phyloP scores from a whole-genome alignment of 2,888 invertebrate species.

The Leucozona laternaria region DNA sequence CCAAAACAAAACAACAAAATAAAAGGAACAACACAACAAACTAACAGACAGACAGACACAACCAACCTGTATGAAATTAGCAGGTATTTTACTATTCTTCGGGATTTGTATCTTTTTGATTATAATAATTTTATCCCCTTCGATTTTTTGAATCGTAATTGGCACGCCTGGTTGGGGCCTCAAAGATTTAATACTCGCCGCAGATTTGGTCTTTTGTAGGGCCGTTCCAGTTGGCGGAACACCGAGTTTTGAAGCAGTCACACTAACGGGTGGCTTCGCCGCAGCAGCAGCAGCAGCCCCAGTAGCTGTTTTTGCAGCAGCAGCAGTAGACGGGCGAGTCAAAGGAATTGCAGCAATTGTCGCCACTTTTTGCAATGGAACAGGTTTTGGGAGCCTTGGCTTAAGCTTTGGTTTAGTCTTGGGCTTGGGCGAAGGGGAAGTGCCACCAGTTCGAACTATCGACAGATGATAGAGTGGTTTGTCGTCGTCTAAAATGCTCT shows the following conservation, averaged over 20 bases:
- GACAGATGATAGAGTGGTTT: constrained; percentile 82
- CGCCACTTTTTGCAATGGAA: constrained; percentile 78
- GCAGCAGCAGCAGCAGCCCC: constrained; percentile 55
- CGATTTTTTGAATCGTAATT: constrained; percentile 83
- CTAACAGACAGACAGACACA: constrained; percentile 69
- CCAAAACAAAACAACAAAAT: constrained; percentile 35
- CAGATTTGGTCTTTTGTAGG: constrained; percentile 65
- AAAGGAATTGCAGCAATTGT: constrained; percentile 66
- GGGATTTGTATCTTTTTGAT: constrained; percentile 83
- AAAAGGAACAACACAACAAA: constrained; percentile 41
- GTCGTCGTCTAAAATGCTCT: constrained; percentile 83
- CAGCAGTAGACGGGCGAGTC: constrained; percentile 28
- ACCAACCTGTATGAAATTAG: constrained; percentile 83
- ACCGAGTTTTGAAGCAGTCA: neutral
- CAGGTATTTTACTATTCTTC: constrained; percentile 83
- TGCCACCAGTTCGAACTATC: constrained; percentile 82
- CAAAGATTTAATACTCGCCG: constrained; percentile 31
- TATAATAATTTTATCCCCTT: constrained; percentile 84
- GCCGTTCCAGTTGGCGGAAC: constrained; percentile 37
- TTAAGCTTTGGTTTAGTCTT: constrained; percentile 79
- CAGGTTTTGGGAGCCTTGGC: constrained; percentile 80
- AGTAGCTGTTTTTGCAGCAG: too few species aligned
- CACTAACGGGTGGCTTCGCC: constrained; percentile 10
- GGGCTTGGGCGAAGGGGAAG: constrained; percentile 55
- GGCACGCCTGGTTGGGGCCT: constrained; percentile 81